These are phyloP conservation scores for Mellilla xanthometata DNA, from an alignment of 2,888 invertebrate species.

Conservation along the genomic window DNA sequence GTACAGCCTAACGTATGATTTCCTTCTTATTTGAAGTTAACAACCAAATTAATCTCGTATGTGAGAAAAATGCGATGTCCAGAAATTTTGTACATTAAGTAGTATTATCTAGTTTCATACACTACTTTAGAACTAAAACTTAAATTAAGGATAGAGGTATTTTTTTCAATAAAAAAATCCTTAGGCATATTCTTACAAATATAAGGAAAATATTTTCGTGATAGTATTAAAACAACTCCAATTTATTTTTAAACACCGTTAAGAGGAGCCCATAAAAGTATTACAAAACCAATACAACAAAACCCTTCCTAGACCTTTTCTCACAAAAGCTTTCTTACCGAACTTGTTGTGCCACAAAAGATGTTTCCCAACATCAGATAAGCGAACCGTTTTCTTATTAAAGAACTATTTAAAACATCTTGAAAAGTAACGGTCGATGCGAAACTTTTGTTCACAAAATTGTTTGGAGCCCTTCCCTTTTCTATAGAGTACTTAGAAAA, in stretches of 20 bases:
- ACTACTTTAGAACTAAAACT: too few species aligned
- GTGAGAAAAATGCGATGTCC: too few species aligned
- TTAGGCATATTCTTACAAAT: too few species aligned
- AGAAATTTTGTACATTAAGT: too few species aligned
- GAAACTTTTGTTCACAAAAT: slow-evolving; percentile 18
- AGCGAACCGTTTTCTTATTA: slow-evolving; percentile 11
- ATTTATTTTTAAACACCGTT: background rate
- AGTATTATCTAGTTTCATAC: too few species aligned
- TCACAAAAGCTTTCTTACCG: slow-evolving; percentile 14
- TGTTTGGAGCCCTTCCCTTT: slow-evolving; percentile 10
- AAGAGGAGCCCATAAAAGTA: slow-evolving; percentile 3
- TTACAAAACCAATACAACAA: slow-evolving; percentile 24
- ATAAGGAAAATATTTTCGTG: too few species aligned
- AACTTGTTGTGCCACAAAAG: slow-evolving; percentile 21
- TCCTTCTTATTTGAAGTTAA: too few species aligned
- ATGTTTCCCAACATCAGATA: slow-evolving; percentile 18
- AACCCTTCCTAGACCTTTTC: slow-evolving; percentile 10
- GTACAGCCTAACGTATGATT: too few species aligned
- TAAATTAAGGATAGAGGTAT: too few species aligned
- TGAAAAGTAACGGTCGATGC: slow-evolving; percentile 11
- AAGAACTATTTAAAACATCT: slow-evolving; percentile 19
- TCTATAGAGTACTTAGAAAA: background rate
- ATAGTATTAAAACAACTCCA: too few species aligned
- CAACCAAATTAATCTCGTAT: too few species aligned
- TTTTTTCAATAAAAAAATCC: too few species aligned